Evolutionary conservation across 35 echinoderm and acorn worm genomes (phyloP).

Genomic region (Strongylocentrotus purpuratus): DNA sequence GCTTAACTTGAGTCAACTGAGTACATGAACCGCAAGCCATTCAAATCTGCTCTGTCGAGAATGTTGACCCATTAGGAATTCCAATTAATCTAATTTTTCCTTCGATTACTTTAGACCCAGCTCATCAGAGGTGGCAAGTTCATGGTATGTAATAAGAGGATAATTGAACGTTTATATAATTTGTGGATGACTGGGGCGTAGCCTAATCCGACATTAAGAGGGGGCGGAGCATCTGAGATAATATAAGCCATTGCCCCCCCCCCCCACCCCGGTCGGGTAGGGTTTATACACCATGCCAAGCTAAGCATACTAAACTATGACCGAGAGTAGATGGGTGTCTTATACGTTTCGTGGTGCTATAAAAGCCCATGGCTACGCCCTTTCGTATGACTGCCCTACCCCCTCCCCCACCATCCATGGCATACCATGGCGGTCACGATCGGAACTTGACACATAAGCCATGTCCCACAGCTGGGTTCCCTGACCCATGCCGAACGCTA

Average conservation of each 20-base stretch:
- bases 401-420: background rate
- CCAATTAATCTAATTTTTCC: background rate
- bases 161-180: background rate
- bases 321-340: background rate
- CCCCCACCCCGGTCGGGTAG: background rate
- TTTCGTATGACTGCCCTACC: background rate
- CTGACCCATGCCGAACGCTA: background rate
- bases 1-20: background rate
- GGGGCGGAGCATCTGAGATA: background rate
- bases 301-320: background rate
- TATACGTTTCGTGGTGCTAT: background rate
- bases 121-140: background rate
- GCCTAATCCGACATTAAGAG: background rate
- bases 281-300: background rate
- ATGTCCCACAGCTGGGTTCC: background rate
- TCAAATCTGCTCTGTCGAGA: background rate
- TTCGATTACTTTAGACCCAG: background rate
- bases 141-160: background rate
- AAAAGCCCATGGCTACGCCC: background rate
- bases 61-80: slow-evolving; percentile 7
- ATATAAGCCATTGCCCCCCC: background rate
- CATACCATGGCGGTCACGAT: background rate
- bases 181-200: background rate
- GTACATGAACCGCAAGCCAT: background rate
- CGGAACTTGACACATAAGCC: background rate